Conservation (phyloP, 2,888 invertebrate genomes). For the Folsomia manolachei region DNA sequence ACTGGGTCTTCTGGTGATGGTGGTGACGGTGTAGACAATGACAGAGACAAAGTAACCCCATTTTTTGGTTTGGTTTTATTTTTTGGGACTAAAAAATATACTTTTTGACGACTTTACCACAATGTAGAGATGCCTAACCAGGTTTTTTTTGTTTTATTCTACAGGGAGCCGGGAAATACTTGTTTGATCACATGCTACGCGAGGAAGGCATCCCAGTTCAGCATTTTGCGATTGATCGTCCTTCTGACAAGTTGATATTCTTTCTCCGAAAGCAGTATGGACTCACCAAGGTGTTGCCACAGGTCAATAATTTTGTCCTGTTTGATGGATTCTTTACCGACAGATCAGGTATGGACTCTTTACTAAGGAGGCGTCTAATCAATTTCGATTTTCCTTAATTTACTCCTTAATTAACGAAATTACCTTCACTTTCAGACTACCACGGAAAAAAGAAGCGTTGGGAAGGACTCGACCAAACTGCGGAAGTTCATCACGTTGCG, state of each 20-base stretch:
- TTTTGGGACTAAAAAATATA: too few species aligned
- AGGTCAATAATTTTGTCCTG: conserved; percentile 84
- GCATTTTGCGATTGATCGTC: conserved; percentile 86
- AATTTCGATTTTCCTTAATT: neutral
- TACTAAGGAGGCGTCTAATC: neutral
- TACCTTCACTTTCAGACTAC: conserved; percentile 44
- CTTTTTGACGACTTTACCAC: too few species aligned
- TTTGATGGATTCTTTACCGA: conserved; percentile 73
- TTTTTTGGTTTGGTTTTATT: neutral
- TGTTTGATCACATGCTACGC: conserved; percentile 73
- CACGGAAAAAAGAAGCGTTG: conserved; percentile 46
- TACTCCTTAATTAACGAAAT: too few species aligned
- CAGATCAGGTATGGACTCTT: conserved; percentile 43
- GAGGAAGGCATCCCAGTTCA: conserved; percentile 66
- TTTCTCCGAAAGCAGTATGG: conserved; percentile 83
- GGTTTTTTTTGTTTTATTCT: neutral
- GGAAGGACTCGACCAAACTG: conserved; percentile 44
- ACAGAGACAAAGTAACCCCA: neutral
- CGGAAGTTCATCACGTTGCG: conserved; percentile 30
- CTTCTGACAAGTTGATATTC: conserved; percentile 80
- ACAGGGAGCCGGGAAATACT: conserved; percentile 71
- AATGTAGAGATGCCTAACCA: neutral
- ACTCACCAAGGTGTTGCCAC: conserved; percentile 66
- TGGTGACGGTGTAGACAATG: neutral
- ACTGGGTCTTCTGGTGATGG: too few species aligned